Conservation (phyloP, 2,797 vertebrate genomes). For the Syngnathus acus region DNA sequence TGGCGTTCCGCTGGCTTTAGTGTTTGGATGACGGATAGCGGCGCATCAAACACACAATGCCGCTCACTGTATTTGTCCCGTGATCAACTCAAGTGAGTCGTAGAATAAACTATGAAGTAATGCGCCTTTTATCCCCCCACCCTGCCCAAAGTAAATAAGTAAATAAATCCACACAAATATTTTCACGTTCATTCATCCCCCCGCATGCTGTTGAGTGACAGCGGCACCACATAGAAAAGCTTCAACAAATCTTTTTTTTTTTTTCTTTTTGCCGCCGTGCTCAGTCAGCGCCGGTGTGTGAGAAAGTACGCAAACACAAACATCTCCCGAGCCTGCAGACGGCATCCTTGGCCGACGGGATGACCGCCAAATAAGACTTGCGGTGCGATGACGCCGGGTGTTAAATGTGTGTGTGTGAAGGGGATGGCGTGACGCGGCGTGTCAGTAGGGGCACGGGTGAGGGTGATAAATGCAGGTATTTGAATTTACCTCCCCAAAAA, state of each 20-base stretch:
- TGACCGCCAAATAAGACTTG: conserved; percentile 51
- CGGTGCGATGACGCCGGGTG: conserved; percentile 32
- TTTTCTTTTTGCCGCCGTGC: background rate
- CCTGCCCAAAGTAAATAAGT: conserved; percentile 1
- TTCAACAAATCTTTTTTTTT: conserved; percentile 28
- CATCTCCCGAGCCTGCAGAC: conserved; percentile 40
- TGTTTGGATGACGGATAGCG: conserved; percentile 4
- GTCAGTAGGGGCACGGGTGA: too few relatives aligned
- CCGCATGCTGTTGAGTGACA: conserved; percentile 33
- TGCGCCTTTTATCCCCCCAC: too few relatives aligned
- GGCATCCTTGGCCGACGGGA: conserved; percentile 39
- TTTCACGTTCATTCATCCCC: conserved; percentile 38
- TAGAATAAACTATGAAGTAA: too few relatives aligned
- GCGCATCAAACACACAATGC: background rate
- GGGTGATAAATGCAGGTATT: conserved; percentile 34
- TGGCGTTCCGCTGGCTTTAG: conserved; percentile 25
- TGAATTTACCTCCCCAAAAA: too few relatives aligned
- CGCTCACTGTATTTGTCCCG: background rate
- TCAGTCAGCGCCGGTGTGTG: conserved; percentile 43
- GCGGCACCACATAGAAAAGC: conserved; percentile 20
- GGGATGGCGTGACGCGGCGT: too few relatives aligned
- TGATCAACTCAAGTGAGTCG: too few relatives aligned
- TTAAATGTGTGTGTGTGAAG: too few relatives aligned
- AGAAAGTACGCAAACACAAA: conserved; percentile 57
- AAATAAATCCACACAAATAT: conserved; percentile 45